These are phyloP conservation scores for Psilopsiagon aurifrons DNA, from an alignment of 2,113 vertebrate species.

Conservation along the genomic window DNA sequence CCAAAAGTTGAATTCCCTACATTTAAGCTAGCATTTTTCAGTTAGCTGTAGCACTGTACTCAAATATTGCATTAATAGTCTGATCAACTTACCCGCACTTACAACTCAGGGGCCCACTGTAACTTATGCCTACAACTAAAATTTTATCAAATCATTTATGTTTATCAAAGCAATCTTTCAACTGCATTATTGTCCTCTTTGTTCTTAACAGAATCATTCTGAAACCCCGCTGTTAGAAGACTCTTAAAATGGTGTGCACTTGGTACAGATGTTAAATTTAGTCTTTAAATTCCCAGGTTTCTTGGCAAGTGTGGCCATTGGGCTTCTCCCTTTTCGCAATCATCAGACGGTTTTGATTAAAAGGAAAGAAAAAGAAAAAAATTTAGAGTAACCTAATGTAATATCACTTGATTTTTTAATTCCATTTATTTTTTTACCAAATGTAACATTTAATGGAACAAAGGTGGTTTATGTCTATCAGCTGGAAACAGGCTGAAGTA, in stretches of 20 bases:
- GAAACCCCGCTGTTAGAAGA: background rate
- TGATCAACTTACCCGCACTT: background rate
- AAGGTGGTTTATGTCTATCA: background rate
- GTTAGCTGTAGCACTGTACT: background rate
- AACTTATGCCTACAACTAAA: rapidly evolving
- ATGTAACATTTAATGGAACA: background rate
- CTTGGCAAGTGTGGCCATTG: background rate
- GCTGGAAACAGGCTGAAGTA: background rate
- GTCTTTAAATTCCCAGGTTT: background rate
- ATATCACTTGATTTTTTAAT: background rate
- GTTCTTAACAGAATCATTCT: background rate
- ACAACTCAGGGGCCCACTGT: background rate
- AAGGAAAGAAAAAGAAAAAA: background rate
- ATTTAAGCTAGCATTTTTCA: background rate
- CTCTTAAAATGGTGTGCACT: background rate
- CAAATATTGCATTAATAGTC: background rate
- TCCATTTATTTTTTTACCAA: background rate
- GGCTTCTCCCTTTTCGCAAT: background rate
- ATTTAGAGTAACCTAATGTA: background rate
- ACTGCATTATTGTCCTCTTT: background rate
- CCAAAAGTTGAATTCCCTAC: background rate
- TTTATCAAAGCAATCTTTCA: background rate
- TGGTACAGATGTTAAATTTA: background rate
- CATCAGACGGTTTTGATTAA: background rate
- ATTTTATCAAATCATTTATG: background rate